Evolutionary conservation across 2,888 invertebrate genomes (phyloP).

Genomic region (Pegoplata infirma): DNA sequence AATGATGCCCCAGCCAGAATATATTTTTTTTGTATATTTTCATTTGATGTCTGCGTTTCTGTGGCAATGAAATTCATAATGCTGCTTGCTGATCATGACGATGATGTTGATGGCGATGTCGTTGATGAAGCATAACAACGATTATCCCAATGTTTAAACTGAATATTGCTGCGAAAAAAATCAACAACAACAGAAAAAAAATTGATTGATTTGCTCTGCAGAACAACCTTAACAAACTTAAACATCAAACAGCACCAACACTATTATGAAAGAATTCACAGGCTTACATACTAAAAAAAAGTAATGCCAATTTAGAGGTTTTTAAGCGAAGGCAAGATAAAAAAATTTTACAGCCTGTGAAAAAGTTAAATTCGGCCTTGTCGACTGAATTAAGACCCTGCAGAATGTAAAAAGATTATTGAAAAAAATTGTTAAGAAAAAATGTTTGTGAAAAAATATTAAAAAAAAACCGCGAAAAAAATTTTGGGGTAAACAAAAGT

Average conservation of each 20-base stretch:
- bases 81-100: no score
- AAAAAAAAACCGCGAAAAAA: no score
- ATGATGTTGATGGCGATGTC: slow-evolving; percentile 44
- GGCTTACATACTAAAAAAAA: background rate
- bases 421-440: no score
- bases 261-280: background rate
- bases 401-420: no score
- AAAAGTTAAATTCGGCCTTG: no score
- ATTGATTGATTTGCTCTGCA: slow-evolving; percentile 62
- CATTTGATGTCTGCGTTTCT: slow-evolving; percentile 58
- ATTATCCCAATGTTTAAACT: slow-evolving; percentile 54
- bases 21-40: slow-evolving; percentile 36
- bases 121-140: slow-evolving; percentile 60
- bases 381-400: no score
- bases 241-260: background rate
- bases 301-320: no score
- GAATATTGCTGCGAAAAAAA: slow-evolving; percentile 13
- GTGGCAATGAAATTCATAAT: slow-evolving; percentile 22
- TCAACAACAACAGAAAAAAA: slow-evolving; percentile 54
- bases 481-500: no score
- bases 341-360: no score
- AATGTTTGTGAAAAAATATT: no score
- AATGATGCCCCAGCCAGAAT: slow-evolving; percentile 39
- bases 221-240: background rate
- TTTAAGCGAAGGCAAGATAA: no score